phyloP scores from a whole-genome alignment of 1,140 invertebrate species.

The Macrostomum lignano region DNA sequence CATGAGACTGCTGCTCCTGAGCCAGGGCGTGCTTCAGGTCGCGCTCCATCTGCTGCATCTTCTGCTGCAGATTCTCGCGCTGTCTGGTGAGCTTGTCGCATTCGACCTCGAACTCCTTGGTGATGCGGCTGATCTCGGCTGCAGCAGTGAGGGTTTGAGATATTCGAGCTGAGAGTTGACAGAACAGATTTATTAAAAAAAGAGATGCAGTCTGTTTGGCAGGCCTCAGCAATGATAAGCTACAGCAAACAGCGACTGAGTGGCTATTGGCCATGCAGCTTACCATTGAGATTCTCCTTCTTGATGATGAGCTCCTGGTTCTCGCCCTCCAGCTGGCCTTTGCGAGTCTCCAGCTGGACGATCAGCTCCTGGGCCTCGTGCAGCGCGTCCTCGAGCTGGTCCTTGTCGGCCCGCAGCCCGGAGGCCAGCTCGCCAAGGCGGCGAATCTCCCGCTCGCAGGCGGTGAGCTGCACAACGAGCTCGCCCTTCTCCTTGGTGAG shows the following conservation, averaged over 20 bases:
- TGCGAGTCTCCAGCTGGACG: constrained; percentile 16
- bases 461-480: constrained; percentile 19
- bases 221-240: too few relatives aligned
- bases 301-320: constrained; percentile 26
- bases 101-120: constrained; percentile 22
- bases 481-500: constrained; percentile 24
- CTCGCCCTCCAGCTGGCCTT: constrained; percentile 25
- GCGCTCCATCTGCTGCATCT: constrained; percentile 17
- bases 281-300: constrained; percentile 26
- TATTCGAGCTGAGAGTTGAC: too few relatives aligned
- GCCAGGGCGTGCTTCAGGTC: constrained; percentile 19
- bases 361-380: constrained; percentile 21
- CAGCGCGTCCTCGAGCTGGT: constrained; percentile 17
- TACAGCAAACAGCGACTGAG: too few relatives aligned
- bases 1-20: constrained; percentile 25
- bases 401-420: constrained; percentile 18
- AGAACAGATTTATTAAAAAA: too few relatives aligned
- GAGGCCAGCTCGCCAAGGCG: constrained; percentile 21
- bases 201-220: too few relatives aligned
- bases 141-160: too few relatives aligned
- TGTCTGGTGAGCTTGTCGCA: constrained; percentile 16
- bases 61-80: constrained; percentile 15
- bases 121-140: too few relatives aligned
- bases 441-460: constrained; percentile 22
- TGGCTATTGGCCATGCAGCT: constrained; percentile 4